These are phyloP conservation scores for Rhogogaster chlorosoma DNA, from an alignment of 2,888 invertebrate genomes.

Conservation along the genomic window DNA sequence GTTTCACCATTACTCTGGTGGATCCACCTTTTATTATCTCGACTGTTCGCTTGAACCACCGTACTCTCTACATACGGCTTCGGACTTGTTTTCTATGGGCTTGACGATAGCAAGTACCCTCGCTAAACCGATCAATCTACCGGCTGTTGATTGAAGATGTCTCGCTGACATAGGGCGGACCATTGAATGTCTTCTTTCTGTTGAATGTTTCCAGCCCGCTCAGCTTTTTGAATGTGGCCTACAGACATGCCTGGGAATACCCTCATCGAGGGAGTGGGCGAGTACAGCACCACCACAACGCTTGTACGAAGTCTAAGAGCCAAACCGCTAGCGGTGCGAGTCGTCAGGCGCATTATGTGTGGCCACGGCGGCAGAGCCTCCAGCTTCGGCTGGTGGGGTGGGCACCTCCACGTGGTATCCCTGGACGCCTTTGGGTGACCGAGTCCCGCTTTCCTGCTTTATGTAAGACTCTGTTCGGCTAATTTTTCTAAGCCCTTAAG, in stretches of 20 bases:
- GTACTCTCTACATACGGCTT: no score
- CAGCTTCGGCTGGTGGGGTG: slow-evolving; percentile 22
- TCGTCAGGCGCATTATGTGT: not conserved
- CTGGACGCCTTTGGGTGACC: slow-evolving; percentile 29
- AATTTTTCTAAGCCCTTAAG: slow-evolving; percentile 56
- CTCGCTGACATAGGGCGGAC: not conserved
- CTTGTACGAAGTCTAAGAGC: not conserved
- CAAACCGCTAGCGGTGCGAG: slow-evolving; percentile 39
- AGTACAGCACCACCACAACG: not conserved
- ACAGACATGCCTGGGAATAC: not conserved
- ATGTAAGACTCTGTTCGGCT: slow-evolving; percentile 23
- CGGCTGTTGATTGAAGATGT: not conserved
- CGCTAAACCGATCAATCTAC: not conserved
- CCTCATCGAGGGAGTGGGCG: not conserved
- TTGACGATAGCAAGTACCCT: no score
- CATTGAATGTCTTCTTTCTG: no score
- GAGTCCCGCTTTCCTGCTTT: not conserved
- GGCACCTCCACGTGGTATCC: slow-evolving; percentile 53
- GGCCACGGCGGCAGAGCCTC: slow-evolving; percentile 50
- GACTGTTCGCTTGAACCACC: no score
- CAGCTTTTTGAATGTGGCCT: not conserved
- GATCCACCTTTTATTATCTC: not conserved
- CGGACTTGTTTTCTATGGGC: no score
- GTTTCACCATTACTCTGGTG: no score
- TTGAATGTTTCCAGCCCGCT: not conserved